Evolutionary conservation across 2,113 vertebrate species (phyloP).

Genomic region (Rhea pennata): DNA sequence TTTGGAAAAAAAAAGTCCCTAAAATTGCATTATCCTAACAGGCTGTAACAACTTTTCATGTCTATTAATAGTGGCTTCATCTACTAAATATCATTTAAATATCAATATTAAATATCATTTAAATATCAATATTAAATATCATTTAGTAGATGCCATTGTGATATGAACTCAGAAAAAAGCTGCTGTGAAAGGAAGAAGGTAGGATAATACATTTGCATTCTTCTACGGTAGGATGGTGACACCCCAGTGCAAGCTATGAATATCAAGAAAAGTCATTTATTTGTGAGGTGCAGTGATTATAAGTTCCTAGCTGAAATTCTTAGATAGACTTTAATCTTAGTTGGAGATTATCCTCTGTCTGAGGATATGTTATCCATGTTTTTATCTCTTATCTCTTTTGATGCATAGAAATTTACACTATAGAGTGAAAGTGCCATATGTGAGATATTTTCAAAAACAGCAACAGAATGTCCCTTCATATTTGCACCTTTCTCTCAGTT

Average conservation of each 20-base stretch:
- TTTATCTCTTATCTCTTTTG: background rate
- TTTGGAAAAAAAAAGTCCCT: background rate
- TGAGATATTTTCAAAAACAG: slow-evolving; percentile 2
- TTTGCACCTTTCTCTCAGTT: slow-evolving; percentile 5
- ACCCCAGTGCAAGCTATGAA: background rate
- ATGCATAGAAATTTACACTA: background rate
- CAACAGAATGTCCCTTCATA: background rate
- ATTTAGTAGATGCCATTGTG: background rate
- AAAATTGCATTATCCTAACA: background rate
- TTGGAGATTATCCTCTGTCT: background rate
- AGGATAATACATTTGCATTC: background rate
- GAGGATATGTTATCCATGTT: background rate
- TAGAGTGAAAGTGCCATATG: slow-evolving; percentile 5
- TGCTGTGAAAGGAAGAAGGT: background rate
- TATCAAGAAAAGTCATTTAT: background rate
- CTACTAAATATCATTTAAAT: background rate
- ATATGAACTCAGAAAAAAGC: background rate
- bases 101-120: too few relatives aligned
- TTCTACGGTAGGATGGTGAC: background rate
- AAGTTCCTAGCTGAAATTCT: background rate
- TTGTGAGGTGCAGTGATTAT: background rate
- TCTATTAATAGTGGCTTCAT: background rate
- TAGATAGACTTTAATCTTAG: background rate
- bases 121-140: too few relatives aligned
- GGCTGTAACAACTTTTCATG: background rate